Evolutionary conservation across 2,113 vertebrate genomes (phyloP).

Genomic region (Urocitellus parryii): DNA sequence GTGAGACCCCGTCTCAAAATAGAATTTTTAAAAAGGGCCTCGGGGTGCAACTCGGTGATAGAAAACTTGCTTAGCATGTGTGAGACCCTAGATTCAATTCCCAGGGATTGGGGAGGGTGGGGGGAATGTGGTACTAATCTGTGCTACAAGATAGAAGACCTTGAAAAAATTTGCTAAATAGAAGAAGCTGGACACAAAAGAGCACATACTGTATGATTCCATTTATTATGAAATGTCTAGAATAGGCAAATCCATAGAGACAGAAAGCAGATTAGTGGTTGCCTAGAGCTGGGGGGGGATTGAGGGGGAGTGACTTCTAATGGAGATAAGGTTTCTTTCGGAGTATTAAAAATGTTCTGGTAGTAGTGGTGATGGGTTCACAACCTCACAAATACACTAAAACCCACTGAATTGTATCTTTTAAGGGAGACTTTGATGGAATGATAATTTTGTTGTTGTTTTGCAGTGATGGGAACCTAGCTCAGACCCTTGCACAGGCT

Average conservation of each 20-base stretch:
- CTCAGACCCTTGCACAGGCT: neutral
- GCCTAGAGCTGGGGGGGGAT: neutral
- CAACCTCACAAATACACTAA: neutral
- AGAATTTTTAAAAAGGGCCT: neutral
- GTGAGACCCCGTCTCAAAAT: neutral
- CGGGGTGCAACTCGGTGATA: neutral
- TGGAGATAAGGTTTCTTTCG: neutral
- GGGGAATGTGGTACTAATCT: no score
- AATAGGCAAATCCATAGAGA: neutral
- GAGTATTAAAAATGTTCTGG: neutral
- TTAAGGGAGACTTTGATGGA: neutral
- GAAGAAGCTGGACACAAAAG: neutral
- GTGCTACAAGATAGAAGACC: neutral
- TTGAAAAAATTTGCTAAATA: neutral
- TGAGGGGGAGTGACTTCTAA: neutral
- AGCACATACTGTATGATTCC: neutral
- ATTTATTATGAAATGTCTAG: neutral
- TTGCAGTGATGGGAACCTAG: neutral
- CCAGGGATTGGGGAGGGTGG: no score
- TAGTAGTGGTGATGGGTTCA: neutral
- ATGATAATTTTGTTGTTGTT: neutral
- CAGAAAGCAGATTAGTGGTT: neutral
- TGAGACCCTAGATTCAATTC: neutral
- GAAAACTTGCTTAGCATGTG: neutral
- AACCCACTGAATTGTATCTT: neutral